Percentiles rank a stretch among this genome's conserved stretches.
phyloP scores from a whole-genome alignment of 1,140 invertebrate species.

The Listronotus bonariensis region DNA sequence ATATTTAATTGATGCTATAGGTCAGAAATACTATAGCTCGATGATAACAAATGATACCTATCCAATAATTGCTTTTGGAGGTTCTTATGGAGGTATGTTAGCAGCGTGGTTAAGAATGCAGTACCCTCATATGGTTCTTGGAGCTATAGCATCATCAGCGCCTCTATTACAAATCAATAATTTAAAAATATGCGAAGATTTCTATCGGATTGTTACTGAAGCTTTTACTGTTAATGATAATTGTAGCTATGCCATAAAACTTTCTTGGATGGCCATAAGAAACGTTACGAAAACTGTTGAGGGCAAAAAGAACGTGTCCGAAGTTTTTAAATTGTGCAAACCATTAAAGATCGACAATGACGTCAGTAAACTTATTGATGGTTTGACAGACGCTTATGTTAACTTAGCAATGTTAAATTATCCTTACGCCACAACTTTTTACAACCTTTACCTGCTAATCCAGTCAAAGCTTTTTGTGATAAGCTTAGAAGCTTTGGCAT shows the following conservation, averaged over 20 bases:
- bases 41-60: conserved; percentile 47
- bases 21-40: conserved; percentile 44
- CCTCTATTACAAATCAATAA: conserved; percentile 89
- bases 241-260: conserved; percentile 77
- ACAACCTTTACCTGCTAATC: conserved; percentile 79
- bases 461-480: conserved; percentile 68
- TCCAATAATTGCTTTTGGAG: conserved; percentile 91
- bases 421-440: conserved; percentile 85
- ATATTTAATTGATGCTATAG: conserved; percentile 72
- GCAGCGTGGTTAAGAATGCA: conserved; percentile 95
- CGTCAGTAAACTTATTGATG: conserved; percentile 63
- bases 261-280: conserved; percentile 76
- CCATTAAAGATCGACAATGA: conserved; percentile 65
- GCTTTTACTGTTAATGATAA: conserved; percentile 69
- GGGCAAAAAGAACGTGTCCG: conserved; percentile 64
- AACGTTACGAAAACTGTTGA: conserved; percentile 29
- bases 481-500: conserved; percentile 49
- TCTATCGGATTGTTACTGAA: conserved; percentile 76
- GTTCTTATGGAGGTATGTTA: conserved; percentile 96
- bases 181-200: conserved; percentile 79
- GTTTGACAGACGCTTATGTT: conserved; percentile 70
- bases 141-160: conserved; percentile 92
- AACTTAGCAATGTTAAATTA: conserved; percentile 93
- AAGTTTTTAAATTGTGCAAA: conserved; percentile 75
- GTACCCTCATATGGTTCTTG: conserved; percentile 87